phyloP scores from a whole-genome alignment of 2,797 vertebrate genomes.

The Crotalus adamanteus region DNA sequence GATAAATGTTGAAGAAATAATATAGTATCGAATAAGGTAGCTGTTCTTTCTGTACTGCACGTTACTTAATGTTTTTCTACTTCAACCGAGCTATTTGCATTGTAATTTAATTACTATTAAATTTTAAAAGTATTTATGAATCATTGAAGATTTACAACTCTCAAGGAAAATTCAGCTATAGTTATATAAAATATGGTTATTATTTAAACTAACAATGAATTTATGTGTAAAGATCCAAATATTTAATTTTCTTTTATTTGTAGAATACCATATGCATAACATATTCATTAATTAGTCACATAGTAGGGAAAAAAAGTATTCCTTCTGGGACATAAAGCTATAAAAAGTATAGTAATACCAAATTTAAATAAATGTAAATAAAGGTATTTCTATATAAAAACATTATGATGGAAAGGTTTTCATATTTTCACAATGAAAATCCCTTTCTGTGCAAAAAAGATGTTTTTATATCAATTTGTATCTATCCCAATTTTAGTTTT shows the following conservation, averaged over 20 bases:
- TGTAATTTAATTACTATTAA: not conserved
- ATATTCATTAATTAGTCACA: too few species aligned
- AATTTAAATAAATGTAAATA: not conserved
- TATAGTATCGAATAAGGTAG: not conserved
- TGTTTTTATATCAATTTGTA: not conserved
- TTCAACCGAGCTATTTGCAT: not conserved
- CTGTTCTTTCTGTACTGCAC: not conserved
- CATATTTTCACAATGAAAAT: not conserved
- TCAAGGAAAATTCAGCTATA: not conserved
- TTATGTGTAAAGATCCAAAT: too few species aligned
- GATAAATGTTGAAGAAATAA: constrained; percentile 1
- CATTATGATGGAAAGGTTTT: not conserved
- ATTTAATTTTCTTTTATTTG: not conserved
- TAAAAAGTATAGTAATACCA: not conserved
- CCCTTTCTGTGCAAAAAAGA: not conserved
- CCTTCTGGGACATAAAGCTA: not conserved
- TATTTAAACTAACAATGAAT: not conserved
- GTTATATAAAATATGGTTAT: not conserved
- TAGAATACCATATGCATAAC: too few species aligned
- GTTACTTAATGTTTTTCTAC: not conserved
- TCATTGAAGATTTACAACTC: not conserved
- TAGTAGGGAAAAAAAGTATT: not conserved
- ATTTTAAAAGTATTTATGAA: not conserved
- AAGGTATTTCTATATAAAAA: not conserved
- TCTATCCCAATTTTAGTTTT: not conserved